phyloP scores from a whole-genome alignment of 2,113 vertebrate species.

The Dasyprocta punctata region DNA sequence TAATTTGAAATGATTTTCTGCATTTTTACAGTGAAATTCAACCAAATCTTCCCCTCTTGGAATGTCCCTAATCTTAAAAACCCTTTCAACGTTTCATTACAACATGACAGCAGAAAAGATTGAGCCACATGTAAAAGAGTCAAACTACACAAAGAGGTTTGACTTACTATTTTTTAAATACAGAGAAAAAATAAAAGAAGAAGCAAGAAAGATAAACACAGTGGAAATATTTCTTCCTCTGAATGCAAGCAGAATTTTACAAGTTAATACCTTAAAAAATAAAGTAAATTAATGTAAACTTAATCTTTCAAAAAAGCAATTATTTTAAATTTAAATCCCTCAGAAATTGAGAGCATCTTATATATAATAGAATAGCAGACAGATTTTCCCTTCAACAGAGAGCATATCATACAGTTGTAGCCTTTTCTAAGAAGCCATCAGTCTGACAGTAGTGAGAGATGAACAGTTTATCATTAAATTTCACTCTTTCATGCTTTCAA shows the following conservation, averaged over 20 bases:
- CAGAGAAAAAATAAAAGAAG: background rate
- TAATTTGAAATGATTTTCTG: conserved; percentile 74
- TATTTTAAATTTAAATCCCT: conserved; percentile 88
- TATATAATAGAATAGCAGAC: conserved; percentile 89
- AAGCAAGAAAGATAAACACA: background rate
- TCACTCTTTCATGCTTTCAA: conserved; percentile 90
- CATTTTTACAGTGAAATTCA: conserved; percentile 73
- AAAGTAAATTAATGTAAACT: conserved; percentile 84
- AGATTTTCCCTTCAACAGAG: conserved; percentile 91
- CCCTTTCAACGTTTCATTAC: conserved; percentile 82
- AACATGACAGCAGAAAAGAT: conserved; percentile 80
- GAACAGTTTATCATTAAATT: conserved; percentile 93
- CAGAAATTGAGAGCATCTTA: conserved; percentile 83
- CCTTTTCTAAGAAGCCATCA: conserved; percentile 87
- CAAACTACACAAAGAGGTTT: conserved; percentile 77
- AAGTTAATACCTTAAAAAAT: conserved; percentile 84
- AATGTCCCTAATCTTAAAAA: conserved; percentile 76
- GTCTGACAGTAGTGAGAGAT: conserved; percentile 92
- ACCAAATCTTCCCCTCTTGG: conserved; percentile 73
- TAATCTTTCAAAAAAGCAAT: conserved; percentile 82
- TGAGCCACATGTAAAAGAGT: conserved; percentile 75
- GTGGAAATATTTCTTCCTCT: conserved; percentile 65
- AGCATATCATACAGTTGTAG: conserved; percentile 88
- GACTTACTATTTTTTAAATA: conserved; percentile 59
- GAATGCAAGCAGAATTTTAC: conserved; percentile 80